phyloP scores from a whole-genome alignment of 2,888 invertebrate species.

The Protonemura montana region DNA sequence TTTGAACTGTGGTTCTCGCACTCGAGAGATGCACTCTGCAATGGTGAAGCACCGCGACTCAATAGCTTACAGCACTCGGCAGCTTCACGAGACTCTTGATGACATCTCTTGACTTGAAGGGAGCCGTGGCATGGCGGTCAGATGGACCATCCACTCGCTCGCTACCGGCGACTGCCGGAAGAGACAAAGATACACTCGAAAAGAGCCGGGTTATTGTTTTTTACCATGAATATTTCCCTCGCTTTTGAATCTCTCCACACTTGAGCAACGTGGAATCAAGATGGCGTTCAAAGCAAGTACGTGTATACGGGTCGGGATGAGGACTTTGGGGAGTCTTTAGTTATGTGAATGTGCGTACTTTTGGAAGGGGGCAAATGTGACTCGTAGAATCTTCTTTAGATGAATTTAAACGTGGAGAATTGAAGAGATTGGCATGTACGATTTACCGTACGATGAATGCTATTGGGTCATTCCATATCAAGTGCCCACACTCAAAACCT shows the following conservation, averaged over 20 bases:
- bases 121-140: slow-evolving; percentile 43
- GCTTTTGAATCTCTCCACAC: slow-evolving; percentile 31
- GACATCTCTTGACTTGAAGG: slow-evolving; percentile 45
- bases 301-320: not conserved
- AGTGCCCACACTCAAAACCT: no score
- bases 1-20: slow-evolving; percentile 1
- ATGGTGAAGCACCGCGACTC: not conserved
- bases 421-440: slow-evolving; percentile 23
- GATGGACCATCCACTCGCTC: slow-evolving; percentile 36
- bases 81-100: slow-evolving; percentile 42
- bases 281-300: slow-evolving; percentile 36
- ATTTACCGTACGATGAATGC: not conserved
- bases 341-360: not conserved
- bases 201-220: slow-evolving; percentile 38
- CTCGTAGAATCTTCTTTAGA: slow-evolving; percentile 15
- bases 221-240: slow-evolving; percentile 33
- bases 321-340: not conserved
- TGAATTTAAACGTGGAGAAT: slow-evolving; percentile 40
- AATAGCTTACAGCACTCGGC: slow-evolving; percentile 28
- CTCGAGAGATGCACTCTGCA: slow-evolving; percentile 12
- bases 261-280: slow-evolving; percentile 31
- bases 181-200: slow-evolving; percentile 30
- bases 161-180: not conserved
- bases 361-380: not conserved
- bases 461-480: not conserved